Percentiles rank a stretch among this genome's conserved stretches.
Evolutionary conservation across 2,888 invertebrate species (phyloP).

Genomic region (Enoplolaimus lenunculus): DNA sequence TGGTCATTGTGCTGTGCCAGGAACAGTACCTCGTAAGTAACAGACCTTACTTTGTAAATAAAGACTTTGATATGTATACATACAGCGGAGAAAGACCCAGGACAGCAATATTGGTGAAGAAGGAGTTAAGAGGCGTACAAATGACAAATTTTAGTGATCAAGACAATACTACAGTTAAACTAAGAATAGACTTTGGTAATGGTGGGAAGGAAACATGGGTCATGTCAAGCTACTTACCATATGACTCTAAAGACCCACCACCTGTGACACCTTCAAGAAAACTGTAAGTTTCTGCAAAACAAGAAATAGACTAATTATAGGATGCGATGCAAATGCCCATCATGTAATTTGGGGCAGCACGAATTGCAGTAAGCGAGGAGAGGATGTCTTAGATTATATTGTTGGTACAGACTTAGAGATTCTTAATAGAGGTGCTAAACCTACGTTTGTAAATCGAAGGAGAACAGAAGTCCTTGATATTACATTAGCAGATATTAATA

Average conservation of each 20-base stretch:
- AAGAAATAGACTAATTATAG: not conserved
- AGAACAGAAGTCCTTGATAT: slow-evolving; percentile 7
- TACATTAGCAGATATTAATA: not conserved
- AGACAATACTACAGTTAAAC: too few relatives aligned
- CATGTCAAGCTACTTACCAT: not conserved
- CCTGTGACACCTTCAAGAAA: not conserved
- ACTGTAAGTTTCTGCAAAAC: not conserved
- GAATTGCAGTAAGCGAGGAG: not conserved
- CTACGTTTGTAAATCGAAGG: not conserved
- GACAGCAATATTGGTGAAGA: too few relatives aligned
- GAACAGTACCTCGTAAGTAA: too few relatives aligned
- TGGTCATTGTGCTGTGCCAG: too few relatives aligned
- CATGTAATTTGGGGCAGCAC: slow-evolving; percentile 1
- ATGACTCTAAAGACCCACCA: not conserved
- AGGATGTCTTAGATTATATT: not conserved
- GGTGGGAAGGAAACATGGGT: not conserved
- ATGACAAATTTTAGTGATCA: too few relatives aligned
- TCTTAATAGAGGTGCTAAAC: not conserved
- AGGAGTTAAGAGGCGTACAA: too few relatives aligned
- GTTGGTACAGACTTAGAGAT: not conserved
- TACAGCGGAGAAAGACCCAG: too few relatives aligned
- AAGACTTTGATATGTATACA: too few relatives aligned
- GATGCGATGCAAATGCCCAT: slow-evolving; percentile 8
- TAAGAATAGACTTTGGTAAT: too few relatives aligned
- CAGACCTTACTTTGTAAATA: too few relatives aligned